Conservation (phyloP, 2,113 vertebrate species). For the Dipodomys spectabilis region DNA sequence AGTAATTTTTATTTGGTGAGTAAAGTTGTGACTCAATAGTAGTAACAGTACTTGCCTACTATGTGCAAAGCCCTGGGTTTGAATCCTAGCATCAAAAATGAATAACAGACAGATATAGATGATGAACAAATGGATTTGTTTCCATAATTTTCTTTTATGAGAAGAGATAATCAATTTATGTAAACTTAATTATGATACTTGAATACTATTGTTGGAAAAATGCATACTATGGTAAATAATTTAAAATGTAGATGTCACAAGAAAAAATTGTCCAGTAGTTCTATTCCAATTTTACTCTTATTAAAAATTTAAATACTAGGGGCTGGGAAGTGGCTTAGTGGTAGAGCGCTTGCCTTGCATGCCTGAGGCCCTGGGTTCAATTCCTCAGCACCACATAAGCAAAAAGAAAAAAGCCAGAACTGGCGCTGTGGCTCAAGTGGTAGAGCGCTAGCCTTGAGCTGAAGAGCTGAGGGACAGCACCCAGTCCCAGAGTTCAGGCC, state of each 20-base stretch:
- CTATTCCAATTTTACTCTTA: conserved; percentile 33
- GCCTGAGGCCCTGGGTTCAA: no score
- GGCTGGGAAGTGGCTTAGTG: no score
- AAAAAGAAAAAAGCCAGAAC: no score
- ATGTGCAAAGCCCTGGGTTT: no score
- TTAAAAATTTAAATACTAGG: conserved; percentile 15
- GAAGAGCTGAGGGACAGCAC: no score
- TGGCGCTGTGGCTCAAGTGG: no score
- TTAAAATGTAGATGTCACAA: conserved; percentile 23
- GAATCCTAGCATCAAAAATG: background rate
- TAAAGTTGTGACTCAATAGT: background rate
- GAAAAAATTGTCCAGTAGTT: background rate
- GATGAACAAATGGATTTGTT: background rate
- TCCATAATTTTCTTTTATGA: background rate
- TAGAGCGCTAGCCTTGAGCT: no score
- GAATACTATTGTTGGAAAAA: background rate
- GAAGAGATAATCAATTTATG: conserved; percentile 5
- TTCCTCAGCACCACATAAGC: no score
- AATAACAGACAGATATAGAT: no score
- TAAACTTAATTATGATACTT: conserved; percentile 15
- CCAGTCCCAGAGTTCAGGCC: no score
- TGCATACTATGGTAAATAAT: background rate
- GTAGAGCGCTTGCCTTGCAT: no score
- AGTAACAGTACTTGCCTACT: no score
- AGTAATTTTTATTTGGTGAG: background rate